Conservation (phyloP, 2,888 invertebrate genomes). For the Zelleria hepariella region DNA sequence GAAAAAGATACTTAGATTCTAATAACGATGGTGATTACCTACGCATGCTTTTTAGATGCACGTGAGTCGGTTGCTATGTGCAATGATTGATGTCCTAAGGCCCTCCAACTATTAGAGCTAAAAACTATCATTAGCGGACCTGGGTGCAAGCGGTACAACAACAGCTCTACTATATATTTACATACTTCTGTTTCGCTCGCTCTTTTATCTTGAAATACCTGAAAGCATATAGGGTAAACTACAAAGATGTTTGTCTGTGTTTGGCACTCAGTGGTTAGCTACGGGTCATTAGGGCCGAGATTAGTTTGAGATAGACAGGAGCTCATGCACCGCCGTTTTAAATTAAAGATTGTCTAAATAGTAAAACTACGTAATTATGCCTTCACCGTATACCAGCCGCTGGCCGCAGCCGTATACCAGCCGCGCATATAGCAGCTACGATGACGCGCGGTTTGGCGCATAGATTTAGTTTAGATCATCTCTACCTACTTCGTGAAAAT, state of each 20-base stretch:
- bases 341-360: background rate
- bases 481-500: no score
- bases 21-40: conserved; percentile 3
- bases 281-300: background rate
- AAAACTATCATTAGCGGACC: conserved; percentile 4
- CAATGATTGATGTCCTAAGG: conserved; percentile 4
- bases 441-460: no score
- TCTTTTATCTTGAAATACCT: background rate
- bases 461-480: no score
- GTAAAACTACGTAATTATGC: no score
- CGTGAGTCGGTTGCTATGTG: background rate
- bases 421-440: no score
- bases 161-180: background rate
- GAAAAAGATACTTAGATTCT: conserved; percentile 2
- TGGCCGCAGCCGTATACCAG: no score
- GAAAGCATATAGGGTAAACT: no score
- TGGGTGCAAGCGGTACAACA: background rate
- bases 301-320: background rate
- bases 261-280: background rate
- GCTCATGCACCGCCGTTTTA: background rate
- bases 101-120: background rate
- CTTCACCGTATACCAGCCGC: no score
- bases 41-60: background rate
- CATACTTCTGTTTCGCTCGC: background rate
- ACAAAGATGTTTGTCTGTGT: no score